A percentile compares a stretch with the other conserved stretches of the same genome.
These are phyloP conservation scores for Neoitamus cyanurus DNA, from an alignment of 2,888 invertebrate genomes.

Conservation along the genomic window DNA sequence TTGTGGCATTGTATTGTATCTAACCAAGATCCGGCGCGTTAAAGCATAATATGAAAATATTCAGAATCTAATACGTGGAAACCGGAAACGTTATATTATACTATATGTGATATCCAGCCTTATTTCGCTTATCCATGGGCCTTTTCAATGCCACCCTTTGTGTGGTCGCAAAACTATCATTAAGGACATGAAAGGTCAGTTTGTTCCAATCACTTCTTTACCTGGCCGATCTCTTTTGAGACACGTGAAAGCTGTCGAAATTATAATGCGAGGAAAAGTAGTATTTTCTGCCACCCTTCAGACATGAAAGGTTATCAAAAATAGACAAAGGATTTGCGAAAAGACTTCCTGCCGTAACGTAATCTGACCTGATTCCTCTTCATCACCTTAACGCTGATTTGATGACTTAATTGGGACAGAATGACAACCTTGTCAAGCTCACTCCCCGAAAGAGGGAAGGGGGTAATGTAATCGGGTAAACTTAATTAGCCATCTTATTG, in stretches of 20 bases:
- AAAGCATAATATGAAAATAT: no score
- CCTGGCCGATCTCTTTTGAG: not conserved
- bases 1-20: no score
- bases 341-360: not conserved
- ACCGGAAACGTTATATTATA: not conserved
- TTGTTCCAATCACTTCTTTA: not conserved
- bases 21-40: no score
- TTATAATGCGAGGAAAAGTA: not conserved
- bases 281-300: not conserved
- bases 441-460: not conserved
- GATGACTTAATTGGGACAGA: not conserved
- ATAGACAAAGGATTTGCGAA: not conserved
- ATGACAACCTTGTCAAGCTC: conserved; percentile 12
- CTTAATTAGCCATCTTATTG: conserved; percentile 3
- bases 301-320: not conserved
- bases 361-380: not conserved
- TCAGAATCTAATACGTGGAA: not conserved
- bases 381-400: not conserved
- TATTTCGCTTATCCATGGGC: not conserved
- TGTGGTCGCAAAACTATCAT: not conserved
- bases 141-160: not conserved
- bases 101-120: not conserved
- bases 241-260: not conserved
- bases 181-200: not conserved
- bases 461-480: not conserved